Percentiles rank a stretch among this genome's conserved stretches.
These are phyloP conservation scores for Phyllotis vaccarum DNA, from an alignment of 2,797 vertebrate genomes.

Conservation along the genomic window DNA sequence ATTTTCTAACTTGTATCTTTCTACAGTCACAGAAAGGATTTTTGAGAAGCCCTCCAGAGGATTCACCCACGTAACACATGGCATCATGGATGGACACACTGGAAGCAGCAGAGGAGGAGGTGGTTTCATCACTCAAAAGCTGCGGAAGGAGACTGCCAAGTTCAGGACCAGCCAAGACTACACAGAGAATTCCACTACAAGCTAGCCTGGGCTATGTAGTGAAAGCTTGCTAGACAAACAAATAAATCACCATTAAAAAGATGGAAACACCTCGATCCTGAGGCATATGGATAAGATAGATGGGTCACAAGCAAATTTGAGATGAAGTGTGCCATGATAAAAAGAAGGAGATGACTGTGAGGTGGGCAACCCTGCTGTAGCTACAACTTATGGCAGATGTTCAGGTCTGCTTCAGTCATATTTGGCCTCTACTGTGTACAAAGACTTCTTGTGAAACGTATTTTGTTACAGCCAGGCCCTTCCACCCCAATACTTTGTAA, in stretches of 20 bases:
- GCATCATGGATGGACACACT: background rate
- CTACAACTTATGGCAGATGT: background rate
- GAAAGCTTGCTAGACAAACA: background rate
- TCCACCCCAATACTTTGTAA: background rate
- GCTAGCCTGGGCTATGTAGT: background rate
- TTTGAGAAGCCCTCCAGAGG: slow-evolving; percentile 1
- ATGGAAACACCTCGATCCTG: background rate
- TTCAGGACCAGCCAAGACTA: background rate
- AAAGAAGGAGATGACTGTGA: background rate
- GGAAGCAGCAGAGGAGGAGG: background rate
- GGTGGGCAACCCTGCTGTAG: background rate
- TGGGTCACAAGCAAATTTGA: background rate
- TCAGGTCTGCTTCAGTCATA: background rate
- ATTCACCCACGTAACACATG: background rate
- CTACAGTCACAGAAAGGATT: background rate
- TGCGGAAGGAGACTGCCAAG: background rate
- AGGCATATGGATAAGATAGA: background rate
- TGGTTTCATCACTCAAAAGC: too few species aligned
- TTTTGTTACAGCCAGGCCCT: background rate
- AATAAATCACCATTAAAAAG: background rate
- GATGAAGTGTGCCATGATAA: background rate
- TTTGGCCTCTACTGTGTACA: background rate
- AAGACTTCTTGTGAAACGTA: slow-evolving; percentile 22
- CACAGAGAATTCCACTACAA: background rate
- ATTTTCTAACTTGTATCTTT: background rate